Percentiles rank a stretch among this genome's conserved stretches.
phyloP scores from a whole-genome alignment of 2,797 vertebrate species.

The Fratercula arctica region DNA sequence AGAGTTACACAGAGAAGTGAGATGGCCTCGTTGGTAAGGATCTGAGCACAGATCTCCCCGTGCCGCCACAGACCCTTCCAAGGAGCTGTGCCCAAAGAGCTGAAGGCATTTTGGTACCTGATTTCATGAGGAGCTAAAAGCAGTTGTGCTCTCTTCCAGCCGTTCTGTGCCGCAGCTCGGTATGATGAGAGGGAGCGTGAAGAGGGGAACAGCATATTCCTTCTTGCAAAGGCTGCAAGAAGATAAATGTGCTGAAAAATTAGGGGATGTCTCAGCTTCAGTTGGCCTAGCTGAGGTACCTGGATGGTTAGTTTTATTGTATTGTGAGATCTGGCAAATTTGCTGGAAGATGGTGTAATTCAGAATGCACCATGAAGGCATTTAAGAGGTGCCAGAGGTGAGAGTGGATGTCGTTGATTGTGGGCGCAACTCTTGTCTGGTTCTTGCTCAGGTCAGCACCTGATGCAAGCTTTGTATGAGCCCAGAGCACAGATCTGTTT shows the following conservation, averaged over 20 bases:
- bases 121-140: not conserved
- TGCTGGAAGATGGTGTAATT: not conserved
- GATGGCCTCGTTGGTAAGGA: not conserved
- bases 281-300: not conserved
- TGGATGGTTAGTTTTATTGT: not conserved
- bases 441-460: not conserved
- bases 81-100: not conserved
- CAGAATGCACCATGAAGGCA: not conserved
- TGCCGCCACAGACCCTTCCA: not conserved
- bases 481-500: not conserved
- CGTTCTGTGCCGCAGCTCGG: not conserved
- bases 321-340: not conserved
- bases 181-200: not conserved
- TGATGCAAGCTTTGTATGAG: not conserved
- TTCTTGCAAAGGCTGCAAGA: not conserved
- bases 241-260: not conserved
- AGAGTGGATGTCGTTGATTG: not conserved
- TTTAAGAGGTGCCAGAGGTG: not conserved
- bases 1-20: not conserved
- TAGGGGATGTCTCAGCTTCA: not conserved
- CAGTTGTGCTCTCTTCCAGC: not conserved
- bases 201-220: not conserved
- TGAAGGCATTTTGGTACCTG: not conserved
- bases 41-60: not conserved
- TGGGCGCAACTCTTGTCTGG: not conserved